Evolutionary conservation across 1,140 invertebrate genomes (phyloP), one percentile per base, ranked within the genome.

Genomic region (Metopolophium dirhodum): DNA sequence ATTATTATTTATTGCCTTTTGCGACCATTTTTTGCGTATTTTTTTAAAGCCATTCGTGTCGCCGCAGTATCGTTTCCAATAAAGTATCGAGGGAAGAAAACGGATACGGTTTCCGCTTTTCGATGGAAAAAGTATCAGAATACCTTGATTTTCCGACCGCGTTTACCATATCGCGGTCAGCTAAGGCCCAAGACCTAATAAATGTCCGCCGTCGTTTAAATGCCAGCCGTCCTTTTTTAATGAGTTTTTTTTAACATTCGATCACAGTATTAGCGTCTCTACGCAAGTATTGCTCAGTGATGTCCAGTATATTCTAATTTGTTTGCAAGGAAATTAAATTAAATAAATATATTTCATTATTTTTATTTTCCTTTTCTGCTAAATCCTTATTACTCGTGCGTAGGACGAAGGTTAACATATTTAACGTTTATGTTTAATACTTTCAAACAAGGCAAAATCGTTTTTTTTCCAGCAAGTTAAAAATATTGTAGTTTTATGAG

Each of bases 51-150:
- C 85, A 23, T 20, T 47, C 85, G 37, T 47, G 85, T 47, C 85
- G 45, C 11, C 85, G 45, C 83, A 26, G 26, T 49, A 47, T 86
- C 37, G 85, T 86, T 86, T 49, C 85, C 85, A 86, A 86, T 86
- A 86, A 49, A 47, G 20, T n/a, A 47, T 86, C 23, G 41, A 26
- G 41, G 0, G 23, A 86, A 45, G 83, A 47, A 86, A 47, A 86
- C 45, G 26, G 30, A 47, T 20, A 47, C 11, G 41, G 26, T 47
- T 47, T 86, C 41, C 41, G 37, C 61, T 83, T 83, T 41, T 7
- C 37, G 41, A 1, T 6, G 41, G 83, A 86, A 86, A 86, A 37
- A 23, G 35, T 7, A 77, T 77, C 30, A 7, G 61, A n/a, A 45
- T 4, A 3, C 22, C 22, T 11, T 26, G 20, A 45, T 85, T 85